Evolutionary conservation across 2,113 vertebrate genomes (phyloP), one percentile per base, ranked within the genome.

Genomic region (Corythornis madagascariensis): DNA sequence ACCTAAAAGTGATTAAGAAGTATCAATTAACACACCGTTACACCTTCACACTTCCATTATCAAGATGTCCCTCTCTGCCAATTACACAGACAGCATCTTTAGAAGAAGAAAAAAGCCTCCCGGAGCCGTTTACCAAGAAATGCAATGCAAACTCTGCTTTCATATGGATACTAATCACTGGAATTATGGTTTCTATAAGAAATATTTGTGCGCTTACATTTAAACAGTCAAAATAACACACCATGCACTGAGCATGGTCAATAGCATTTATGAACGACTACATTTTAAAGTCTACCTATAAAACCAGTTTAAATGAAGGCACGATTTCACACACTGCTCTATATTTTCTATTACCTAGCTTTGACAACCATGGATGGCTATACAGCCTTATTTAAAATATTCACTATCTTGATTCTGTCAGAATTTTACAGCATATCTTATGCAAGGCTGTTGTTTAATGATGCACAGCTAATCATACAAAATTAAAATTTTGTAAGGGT

Each of bases 1-100:
- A 99, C 99, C 99, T 99, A 99, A 98, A 99, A 99, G 99, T 99
- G 99, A 99, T 99, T 99, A 99, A 99, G 99, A 99, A 99, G 98
- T 99, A 99, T 99, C 99, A 98, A 99, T 99, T 99, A 99, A 98
- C 98, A 98, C 98, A 98, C 97, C 98, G 97, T 98, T 98, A 98
- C 98, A 97, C 97, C 98, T 98, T 98, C 97, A 98, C 97, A 98
- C 98, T 98, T 98, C 97, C 98, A 98, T 99, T 99, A 99, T 98
- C 98, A 98, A 99, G 98, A 98, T 98, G 98, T 98, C 98, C 98
- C 98, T 98, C 98, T 98, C 98, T 99, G 98, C 98, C 99, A 99
- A 99, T 99, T 98, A 99, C 98, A 98, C 94, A 97, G 97, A 97
- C 97, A 97, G 97, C 97, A 98, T 97, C 97, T 96, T 98, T 95